These are phyloP conservation scores for Drosophila sordidula DNA, from an alignment of 2,888 invertebrate species.

Conservation along the genomic window DNA sequence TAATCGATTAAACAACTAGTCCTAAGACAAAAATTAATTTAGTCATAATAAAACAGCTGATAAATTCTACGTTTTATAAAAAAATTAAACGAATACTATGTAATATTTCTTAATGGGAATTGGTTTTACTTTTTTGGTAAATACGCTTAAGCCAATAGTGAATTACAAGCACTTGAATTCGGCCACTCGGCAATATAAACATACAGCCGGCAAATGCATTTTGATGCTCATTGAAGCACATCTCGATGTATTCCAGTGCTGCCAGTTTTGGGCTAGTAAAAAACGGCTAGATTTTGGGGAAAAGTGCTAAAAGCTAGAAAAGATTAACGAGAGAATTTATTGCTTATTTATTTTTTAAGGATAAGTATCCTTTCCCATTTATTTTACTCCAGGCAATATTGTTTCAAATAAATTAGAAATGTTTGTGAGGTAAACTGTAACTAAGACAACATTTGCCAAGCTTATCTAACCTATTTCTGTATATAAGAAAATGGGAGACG, in stretches of 20 bases:
- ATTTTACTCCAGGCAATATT: too few relatives aligned
- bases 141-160: constrained; percentile 34
- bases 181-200: constrained; percentile 19
- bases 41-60: constrained; percentile 63
- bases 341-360: too few relatives aligned
- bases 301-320: not conserved
- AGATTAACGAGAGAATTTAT: too few relatives aligned
- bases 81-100: constrained; percentile 27
- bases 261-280: not conserved
- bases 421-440: too few relatives aligned
- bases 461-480: too few relatives aligned
- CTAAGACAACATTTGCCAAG: too few relatives aligned
- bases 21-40: constrained; percentile 41
- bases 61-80: constrained; percentile 77
- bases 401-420: too few relatives aligned
- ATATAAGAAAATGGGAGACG: too few relatives aligned
- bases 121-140: constrained; percentile 3
- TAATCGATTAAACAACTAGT: constrained; percentile 62
- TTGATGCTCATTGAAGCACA: constrained; percentile 44
- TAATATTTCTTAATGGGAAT: not conserved
- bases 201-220: constrained; percentile 45
- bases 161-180: constrained; percentile 39
- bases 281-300: not conserved
- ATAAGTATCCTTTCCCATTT: too few relatives aligned
- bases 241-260: not conserved